These are phyloP conservation scores for Cantharis nigra DNA, from an alignment of 2,888 invertebrate species.

Conservation along the genomic window DNA sequence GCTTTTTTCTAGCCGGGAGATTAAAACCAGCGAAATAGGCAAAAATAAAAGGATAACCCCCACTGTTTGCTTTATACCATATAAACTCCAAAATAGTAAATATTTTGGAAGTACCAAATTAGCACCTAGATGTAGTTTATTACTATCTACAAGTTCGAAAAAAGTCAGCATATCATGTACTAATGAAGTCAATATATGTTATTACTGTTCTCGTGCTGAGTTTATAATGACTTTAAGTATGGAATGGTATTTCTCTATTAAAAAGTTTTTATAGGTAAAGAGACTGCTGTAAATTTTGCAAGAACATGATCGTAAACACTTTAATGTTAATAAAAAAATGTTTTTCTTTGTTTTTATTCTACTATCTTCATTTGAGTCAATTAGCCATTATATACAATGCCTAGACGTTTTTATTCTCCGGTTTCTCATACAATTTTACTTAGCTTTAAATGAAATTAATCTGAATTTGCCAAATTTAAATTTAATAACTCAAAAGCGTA, in stretches of 20 bases:
- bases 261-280: not conserved
- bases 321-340: not conserved
- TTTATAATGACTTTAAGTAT: not conserved
- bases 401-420: not conserved
- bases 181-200: not conserved
- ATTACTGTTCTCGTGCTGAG: not conserved
- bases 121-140: not conserved
- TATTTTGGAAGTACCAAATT: not conserved
- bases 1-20: not conserved
- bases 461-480: not conserved
- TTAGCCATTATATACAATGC: not conserved
- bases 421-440: not conserved
- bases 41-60: not conserved
- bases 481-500: not conserved
- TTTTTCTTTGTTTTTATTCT: not conserved
- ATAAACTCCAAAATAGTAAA: not conserved
- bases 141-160: not conserved
- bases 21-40: not conserved
- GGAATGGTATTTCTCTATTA: not conserved
- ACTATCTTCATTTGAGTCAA: not conserved
- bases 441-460: too few species aligned
- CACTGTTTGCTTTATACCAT: not conserved
- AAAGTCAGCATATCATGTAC: not conserved
- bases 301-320: not conserved
- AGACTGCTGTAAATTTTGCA: not conserved